Conservation (phyloP, 2,797 vertebrate species). For the Melanotaenia pygmaea region DNA sequence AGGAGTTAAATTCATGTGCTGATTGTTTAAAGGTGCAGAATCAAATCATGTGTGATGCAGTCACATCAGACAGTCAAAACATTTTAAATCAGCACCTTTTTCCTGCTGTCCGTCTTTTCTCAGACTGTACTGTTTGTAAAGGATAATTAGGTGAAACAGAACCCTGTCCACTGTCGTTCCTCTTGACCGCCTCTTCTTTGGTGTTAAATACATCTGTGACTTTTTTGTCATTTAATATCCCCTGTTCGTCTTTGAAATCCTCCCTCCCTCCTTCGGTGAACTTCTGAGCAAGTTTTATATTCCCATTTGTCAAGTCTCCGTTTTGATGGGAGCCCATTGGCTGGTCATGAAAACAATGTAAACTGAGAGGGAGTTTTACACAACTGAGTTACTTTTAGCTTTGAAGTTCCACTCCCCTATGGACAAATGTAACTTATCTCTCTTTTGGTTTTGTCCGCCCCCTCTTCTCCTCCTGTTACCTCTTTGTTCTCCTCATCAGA, state of each 20-base stretch:
- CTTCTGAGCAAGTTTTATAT: constrained; percentile 26
- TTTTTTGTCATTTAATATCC: constrained; percentile 55
- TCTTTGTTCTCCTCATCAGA: constrained; percentile 72
- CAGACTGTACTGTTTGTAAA: constrained; percentile 25
- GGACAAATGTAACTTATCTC: constrained; percentile 36
- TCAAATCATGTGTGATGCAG: constrained; percentile 9
- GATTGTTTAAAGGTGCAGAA: too few species aligned
- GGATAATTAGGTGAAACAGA: constrained; percentile 59
- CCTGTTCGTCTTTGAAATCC: constrained; percentile 48
- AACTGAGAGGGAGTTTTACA: constrained; percentile 37
- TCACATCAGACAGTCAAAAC: constrained; percentile 24
- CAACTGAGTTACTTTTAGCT: constrained; percentile 34
- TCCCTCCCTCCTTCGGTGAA: constrained; percentile 27
- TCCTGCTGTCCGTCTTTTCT: constrained; percentile 4
- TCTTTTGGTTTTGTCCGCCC: background rate
- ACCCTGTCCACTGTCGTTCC: constrained; percentile 36
- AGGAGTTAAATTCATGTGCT: too few species aligned
- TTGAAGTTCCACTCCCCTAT: constrained; percentile 56
- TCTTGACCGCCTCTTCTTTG: constrained; percentile 51
- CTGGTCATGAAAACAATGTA: constrained; percentile 51
- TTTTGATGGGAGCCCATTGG: constrained; percentile 31
- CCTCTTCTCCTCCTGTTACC: background rate
- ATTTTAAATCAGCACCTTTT: constrained; percentile 1
- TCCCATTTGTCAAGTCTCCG: constrained; percentile 35
- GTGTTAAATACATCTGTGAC: constrained; percentile 41